phyloP scores from a whole-genome alignment of 2,888 invertebrate genomes.

The Quadroppia sp. region DNA sequence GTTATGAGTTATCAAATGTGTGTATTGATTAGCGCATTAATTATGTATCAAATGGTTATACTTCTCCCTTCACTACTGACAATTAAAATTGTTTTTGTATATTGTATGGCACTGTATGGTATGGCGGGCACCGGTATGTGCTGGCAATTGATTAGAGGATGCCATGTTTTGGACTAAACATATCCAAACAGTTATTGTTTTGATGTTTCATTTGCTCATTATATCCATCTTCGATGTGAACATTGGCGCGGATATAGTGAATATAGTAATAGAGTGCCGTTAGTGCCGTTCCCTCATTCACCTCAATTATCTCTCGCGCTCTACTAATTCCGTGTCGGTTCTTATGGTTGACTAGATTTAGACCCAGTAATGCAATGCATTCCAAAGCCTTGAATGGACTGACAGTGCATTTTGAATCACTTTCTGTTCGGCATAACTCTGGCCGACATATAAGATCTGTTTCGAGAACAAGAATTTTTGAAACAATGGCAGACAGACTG shows the following conservation, averaged over 20 bases:
- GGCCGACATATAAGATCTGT: background rate
- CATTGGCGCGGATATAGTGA: background rate
- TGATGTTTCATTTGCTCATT: background rate
- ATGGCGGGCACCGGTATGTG: background rate
- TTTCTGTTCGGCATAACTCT: background rate
- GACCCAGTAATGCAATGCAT: background rate
- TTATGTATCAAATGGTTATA: no score
- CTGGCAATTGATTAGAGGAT: background rate
- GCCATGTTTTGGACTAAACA: background rate
- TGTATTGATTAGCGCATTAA: no score
- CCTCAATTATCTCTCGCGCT: slow-evolving; percentile 18
- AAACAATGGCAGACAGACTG: no score
- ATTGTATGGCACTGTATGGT: no score
- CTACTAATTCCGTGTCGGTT: slow-evolving; percentile 8
- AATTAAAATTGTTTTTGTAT: no score
- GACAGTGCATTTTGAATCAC: background rate
- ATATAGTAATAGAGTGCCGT: background rate
- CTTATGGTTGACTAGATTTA: slow-evolving; percentile 14
- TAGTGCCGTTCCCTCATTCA: background rate
- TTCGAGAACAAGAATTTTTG: background rate
- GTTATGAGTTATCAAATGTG: no score
- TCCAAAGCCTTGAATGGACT: background rate
- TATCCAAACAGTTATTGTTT: background rate
- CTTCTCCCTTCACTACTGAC: no score
- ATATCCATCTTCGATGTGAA: background rate